These are phyloP conservation scores for Deilephila elpenor DNA, from an alignment of 2,888 invertebrate species.

Conservation along the genomic window DNA sequence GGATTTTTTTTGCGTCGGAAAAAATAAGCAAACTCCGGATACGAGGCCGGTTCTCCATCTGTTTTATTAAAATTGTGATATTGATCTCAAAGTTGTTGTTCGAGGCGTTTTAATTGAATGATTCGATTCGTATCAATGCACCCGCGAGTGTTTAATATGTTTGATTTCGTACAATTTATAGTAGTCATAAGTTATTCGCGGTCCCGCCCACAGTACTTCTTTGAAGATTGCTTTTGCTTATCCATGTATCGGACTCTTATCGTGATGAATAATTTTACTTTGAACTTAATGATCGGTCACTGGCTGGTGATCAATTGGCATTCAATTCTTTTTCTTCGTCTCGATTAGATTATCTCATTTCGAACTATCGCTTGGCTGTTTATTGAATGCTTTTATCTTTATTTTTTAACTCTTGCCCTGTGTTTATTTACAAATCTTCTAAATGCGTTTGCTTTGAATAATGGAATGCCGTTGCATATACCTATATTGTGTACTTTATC, in stretches of 20 bases:
- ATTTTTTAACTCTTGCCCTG: not conserved
- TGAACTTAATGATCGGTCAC: conserved; percentile 29
- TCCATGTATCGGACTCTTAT: conserved; percentile 64
- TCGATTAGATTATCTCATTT: conserved; percentile 16
- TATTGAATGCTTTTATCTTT: conserved; percentile 10
- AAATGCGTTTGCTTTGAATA: not conserved
- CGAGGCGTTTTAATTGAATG: conserved; percentile 70
- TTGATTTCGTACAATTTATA: conserved; percentile 77
- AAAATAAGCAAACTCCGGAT: conserved; percentile 76
- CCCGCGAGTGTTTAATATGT: conserved; percentile 66
- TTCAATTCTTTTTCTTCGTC: conserved; percentile 16
- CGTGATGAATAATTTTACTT: conserved; percentile 33
- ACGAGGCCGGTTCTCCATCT: conserved; percentile 75
- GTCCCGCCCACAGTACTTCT: conserved; percentile 68
- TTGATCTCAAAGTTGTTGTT: conserved; percentile 69
- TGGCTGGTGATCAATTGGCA: conserved; percentile 16
- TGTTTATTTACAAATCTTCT: not conserved
- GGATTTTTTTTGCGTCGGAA: conserved; percentile 67
- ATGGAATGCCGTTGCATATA: not conserved
- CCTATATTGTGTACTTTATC: too few relatives aligned
- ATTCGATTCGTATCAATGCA: conserved; percentile 64
- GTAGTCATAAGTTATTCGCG: conserved; percentile 65
- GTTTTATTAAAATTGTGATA: conserved; percentile 82
- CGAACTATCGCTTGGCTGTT: conserved; percentile 3
- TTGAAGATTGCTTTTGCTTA: conserved; percentile 66